Base-by-base conservation (phyloP, 2,113 vertebrate genomes). In the Lipophrys pholis region DNA sequence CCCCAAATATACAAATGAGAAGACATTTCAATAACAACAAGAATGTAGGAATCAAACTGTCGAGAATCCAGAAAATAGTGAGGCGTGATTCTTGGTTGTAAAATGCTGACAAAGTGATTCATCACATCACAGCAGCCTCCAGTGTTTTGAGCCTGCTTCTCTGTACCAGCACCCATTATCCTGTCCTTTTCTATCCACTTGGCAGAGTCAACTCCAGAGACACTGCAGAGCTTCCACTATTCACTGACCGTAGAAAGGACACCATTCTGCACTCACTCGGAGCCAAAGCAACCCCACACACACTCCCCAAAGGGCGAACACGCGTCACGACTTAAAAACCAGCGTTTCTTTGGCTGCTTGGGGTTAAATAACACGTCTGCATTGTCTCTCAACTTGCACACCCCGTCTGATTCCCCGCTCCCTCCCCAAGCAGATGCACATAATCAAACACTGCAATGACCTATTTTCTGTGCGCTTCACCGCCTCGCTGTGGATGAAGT, bases 401-500 rank as follows among this genome's bases (percentile, higher is more conserved):
- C 61, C 63, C 59, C 17, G 0, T 67, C 54, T 0, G 65, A 45
- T 84, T 52, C 55, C 70, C 55, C 10, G 63, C 80, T 79, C 69
- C 73, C 84, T 84, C 81, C 69, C 73, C 45, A 9, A 9, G 77
- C 78, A 83, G 61, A 82, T 17, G 54, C 82, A 73, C 77, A 78
- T 56, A 85, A 87, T 86, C 82, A 87, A 86, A 81, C 76, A 58
- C 88, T 49, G 89, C 90, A 89, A 78, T 93, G 92, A 93, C 92
- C 92, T 89, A 93, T 86, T 92, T 92, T 92, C 80, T 49, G 57
- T 17, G 69, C 62, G 70, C 79, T 84, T 68, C 62, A 21, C 56
- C 5, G 81, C 73, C 42, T 81, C 51, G 46, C 87, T 51, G 49
- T 79, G 73, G 85, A 73, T 76, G 82, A 86, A 88, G 81, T 86